These are phyloP conservation scores for Euleptes europaea DNA, from an alignment of 2,113 vertebrate genomes.

Conservation along the genomic window DNA sequence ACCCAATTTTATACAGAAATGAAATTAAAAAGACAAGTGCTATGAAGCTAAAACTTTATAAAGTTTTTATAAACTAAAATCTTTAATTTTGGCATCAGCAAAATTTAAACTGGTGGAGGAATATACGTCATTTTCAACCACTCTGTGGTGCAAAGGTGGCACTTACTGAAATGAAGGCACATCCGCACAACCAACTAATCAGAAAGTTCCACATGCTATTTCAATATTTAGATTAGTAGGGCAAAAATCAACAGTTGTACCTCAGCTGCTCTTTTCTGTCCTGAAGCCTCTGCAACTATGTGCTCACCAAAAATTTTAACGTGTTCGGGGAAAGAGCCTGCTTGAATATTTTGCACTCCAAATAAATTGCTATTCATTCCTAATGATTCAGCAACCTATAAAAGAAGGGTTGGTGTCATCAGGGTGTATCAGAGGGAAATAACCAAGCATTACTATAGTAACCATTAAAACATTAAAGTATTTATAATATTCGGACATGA, in stretches of 20 bases:
- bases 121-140: background rate
- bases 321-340: background rate
- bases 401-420: constrained; percentile 29
- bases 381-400: constrained; percentile 77
- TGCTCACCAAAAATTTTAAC: constrained; percentile 2
- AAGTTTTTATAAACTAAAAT: too few species aligned
- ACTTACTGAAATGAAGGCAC: background rate
- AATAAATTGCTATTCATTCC: constrained; percentile 69
- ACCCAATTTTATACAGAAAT: background rate
- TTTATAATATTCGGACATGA: background rate
- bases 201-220: background rate
- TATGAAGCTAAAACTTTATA: background rate
- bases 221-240: background rate
- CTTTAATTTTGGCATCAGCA: background rate
- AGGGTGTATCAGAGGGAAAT: background rate
- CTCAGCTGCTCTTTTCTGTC: constrained; percentile 61
- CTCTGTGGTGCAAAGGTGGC: background rate
- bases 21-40: background rate
- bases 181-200: background rate
- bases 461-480: background rate
- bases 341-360: constrained; percentile 28
- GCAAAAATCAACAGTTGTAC: constrained; percentile 43
- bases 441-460: background rate
- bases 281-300: constrained; percentile 4
- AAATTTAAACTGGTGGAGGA: background rate